Base-by-base conservation (phyloP, 2,113 vertebrate species). In the Bufo bufo region DNA sequence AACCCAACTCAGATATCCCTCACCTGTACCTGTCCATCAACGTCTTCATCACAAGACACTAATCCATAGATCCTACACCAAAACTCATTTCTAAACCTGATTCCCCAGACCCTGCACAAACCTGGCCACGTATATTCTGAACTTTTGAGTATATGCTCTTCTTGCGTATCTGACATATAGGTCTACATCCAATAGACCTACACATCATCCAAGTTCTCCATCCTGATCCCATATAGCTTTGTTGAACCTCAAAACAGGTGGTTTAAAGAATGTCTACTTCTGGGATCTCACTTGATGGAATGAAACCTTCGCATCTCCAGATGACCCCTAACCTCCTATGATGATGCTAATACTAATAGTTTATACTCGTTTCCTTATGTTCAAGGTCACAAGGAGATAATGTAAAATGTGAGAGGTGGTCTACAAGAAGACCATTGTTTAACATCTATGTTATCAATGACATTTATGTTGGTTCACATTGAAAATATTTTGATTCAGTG, bases 341-440 rank as follows among this genome's bases (percentile, higher is more conserved):
- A 71, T 33, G 33, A 33, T 71, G 20, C 23, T n/a, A 45, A 12
- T 71, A 16, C 13, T 58, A 12, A 23, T 69, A 12, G 12, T 52
- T 8, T 52, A 61, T 50, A 33, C 49, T 84, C 4, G 2, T 63
- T 61, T 82, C 65, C 17, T 63, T 47, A 69, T 33, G 14, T 69
- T 49, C 82, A 84, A 84, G 82, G 82, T 84, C 82, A 84, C 82
- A 54, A 54, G 14, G 45, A 20, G 20, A 47, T 83, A 49, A 0
- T 17, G 47, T 50, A 14, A 33, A 82, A 65, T 3, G 3, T 66
- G n/a, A 84, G 33, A 54, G 45, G 20, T 49, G 81, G 43, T 63
- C 59, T 47, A 47, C 43, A 13, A 4, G 3, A 13, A 82, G 17
- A 49, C 8, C 14, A 17, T 66, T 33, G 65, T 66, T 47, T 69